phyloP scores from a whole-genome alignment of 2,113 vertebrate species.

The Hemibagrus wyckioides region DNA sequence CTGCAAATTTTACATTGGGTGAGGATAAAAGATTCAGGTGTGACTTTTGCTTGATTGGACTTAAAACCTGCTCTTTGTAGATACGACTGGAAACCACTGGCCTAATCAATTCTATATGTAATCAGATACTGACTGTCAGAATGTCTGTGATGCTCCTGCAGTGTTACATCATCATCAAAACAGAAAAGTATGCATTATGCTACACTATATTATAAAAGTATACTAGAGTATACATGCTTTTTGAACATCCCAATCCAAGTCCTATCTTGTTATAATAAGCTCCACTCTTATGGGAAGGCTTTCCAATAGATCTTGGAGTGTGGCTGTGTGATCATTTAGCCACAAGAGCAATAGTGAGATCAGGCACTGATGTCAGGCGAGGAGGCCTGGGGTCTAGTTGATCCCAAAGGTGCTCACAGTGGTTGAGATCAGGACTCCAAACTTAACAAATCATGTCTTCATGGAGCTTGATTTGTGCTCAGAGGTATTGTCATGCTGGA shows the following conservation, averaged over 20 bases:
- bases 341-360: background rate
- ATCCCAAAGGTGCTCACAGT: background rate
- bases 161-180: background rate
- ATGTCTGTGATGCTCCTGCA: background rate
- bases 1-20: background rate
- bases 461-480: background rate
- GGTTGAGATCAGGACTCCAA: background rate
- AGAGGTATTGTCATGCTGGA: background rate
- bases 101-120: background rate
- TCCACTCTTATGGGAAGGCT: background rate
- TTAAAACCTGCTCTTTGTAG: too few relatives aligned
- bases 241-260: background rate
- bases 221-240: background rate
- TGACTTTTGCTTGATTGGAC: too few relatives aligned
- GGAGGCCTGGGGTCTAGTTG: background rate
- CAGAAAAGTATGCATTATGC: background rate
- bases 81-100: too few relatives aligned
- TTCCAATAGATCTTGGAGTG: background rate
- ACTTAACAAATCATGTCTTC: background rate
- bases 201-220: background rate
- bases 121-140: background rate
- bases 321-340: background rate
- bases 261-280: background rate
- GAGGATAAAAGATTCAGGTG: background rate
- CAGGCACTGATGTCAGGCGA: background rate